Evolutionary conservation across 2,113 vertebrate species (phyloP), one percentile per base, ranked within the genome.

Genomic region (Onychorhynchus coronatus): DNA sequence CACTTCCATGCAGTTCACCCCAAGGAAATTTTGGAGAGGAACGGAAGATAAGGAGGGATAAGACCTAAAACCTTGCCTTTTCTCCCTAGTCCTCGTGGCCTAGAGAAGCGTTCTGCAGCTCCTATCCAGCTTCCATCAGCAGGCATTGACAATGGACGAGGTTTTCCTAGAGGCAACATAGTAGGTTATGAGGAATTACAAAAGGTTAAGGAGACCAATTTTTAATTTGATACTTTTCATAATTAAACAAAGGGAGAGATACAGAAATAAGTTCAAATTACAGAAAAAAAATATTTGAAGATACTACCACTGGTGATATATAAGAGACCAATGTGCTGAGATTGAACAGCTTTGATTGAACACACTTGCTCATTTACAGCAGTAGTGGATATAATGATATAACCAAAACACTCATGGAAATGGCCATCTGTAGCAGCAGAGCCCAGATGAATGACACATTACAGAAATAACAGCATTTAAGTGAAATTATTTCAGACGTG

Each of bases 61-160:
- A 92, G 47, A 71, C 6, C 19, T 33, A 92, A 74, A 87, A 30
- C 37, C 96, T 96, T 97, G 98, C 99, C 99, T 99, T 98, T 99
- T 95, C 98, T 98, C 56, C 98, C 98, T 27, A 95, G 89, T 52
- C 97, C 92, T 85, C 98, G 98, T 30, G 98, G 97, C 81, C 97
- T 98, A 79, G 97, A 98, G 42, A 98, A 98, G 37, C 97, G 92
- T 62, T 99, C 98, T 27, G 98, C 98, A 33, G 96, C 97, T 39
- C 95, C 98, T 83, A 99, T 98, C 93, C 98, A 98, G 55, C 98
- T 98, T 27, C 97, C 97, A 55, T 99, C 99, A 11, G 98, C 99
- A 27, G 99, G 99, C 99, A 99, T 99, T 89, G 99, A 99, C 90
- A 99, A 89, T 10, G 99, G 99, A 37, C 99, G 98, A 65, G 99